A percentile compares a stretch with the other conserved stretches of the same genome.
phyloP scores from a whole-genome alignment of 2,797 vertebrate species.

The Sebastes jordani region DNA sequence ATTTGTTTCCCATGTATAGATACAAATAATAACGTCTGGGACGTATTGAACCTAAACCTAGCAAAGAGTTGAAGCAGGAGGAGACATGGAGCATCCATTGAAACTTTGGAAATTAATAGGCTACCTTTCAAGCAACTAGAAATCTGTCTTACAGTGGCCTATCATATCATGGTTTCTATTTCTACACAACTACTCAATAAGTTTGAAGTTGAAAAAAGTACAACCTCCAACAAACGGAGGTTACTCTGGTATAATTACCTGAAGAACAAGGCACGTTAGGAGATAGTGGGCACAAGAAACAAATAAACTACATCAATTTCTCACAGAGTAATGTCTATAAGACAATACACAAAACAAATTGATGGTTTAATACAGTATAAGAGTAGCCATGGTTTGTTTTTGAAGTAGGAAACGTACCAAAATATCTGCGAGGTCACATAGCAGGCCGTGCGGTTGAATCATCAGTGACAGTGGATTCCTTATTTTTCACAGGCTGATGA shows the following conservation, averaged over 20 bases:
- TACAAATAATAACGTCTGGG: background rate
- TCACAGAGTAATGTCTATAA: background rate
- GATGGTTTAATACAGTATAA: background rate
- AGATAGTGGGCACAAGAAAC: background rate
- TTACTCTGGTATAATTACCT: background rate
- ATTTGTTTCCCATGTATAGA: background rate
- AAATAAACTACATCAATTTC: background rate
- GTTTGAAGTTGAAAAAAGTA: background rate
- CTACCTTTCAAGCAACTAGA: background rate
- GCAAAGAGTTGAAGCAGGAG: background rate
- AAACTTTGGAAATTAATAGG: background rate
- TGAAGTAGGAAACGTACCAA: background rate
- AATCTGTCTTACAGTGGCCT: background rate
- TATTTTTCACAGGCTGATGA: background rate
- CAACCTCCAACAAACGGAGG: background rate
- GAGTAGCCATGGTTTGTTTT: background rate
- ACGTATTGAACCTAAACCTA: background rate
- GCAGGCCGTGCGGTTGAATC: constrained; percentile 6
- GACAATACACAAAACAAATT: background rate
- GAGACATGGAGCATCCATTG: background rate
- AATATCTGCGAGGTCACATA: constrained; percentile 1
- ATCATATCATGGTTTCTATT: background rate
- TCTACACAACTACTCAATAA: background rate
- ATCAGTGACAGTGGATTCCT: constrained; percentile 3
- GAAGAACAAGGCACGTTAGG: background rate